These are phyloP conservation scores for Drosophila phalerata DNA, from an alignment of 2,888 invertebrate genomes.

Conservation along the genomic window DNA sequence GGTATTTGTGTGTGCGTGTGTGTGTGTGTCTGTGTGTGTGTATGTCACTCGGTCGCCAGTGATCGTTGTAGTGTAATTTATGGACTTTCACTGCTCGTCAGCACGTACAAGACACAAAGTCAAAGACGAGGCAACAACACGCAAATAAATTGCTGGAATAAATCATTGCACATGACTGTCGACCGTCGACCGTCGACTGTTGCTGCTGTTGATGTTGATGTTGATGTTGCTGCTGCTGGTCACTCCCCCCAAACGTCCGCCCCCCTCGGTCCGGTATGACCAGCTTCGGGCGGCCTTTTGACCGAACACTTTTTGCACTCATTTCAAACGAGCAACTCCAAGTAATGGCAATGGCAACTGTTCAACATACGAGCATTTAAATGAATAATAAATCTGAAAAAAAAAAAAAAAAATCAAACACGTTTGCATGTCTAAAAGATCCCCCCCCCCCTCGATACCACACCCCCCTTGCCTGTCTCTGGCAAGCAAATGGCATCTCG, in stretches of 20 bases:
- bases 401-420: conserved; percentile 40
- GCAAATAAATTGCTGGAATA: conserved; percentile 82
- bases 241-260: background rate
- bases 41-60: conserved; percentile 72
- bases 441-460: background rate
- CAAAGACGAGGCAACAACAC: conserved; percentile 59
- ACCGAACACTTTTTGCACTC: conserved; percentile 74
- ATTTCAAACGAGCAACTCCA: conserved; percentile 61
- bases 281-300: conserved; percentile 65
- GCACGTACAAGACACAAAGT: conserved; percentile 60
- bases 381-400: background rate
- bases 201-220: conserved; percentile 9
- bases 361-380: conserved; percentile 33
- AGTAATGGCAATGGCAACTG: conserved; percentile 23
- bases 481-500: conserved; percentile 60
- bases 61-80: conserved; percentile 71
- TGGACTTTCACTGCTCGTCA: conserved; percentile 82
- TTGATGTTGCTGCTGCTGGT: conserved; percentile 2
- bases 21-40: conserved; percentile 55
- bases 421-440: conserved; percentile 42
- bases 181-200: conserved; percentile 19
- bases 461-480: background rate
- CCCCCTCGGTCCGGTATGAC: conserved; percentile 25
- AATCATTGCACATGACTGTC: conserved; percentile 74
- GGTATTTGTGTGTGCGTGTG: conserved; percentile 18